These are phyloP conservation scores for Oostethus manadensis DNA, from an alignment of 2,113 vertebrate species.

Conservation along the genomic window DNA sequence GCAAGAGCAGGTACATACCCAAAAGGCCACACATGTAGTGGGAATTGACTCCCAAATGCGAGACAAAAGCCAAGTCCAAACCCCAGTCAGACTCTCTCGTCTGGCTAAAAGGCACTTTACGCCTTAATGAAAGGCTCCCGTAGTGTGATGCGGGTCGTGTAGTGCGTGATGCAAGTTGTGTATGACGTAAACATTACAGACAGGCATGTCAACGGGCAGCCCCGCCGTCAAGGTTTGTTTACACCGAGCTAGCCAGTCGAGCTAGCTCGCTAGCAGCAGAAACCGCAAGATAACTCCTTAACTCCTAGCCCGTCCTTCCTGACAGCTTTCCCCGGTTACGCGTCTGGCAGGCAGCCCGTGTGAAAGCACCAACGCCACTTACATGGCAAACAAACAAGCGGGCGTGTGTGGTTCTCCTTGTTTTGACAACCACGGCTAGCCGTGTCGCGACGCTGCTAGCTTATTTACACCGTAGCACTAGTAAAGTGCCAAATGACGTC, in stretches of 20 bases:
- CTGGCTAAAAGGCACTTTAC: too few relatives aligned
- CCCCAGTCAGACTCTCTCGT: slow-evolving; percentile 34
- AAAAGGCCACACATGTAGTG: too few relatives aligned
- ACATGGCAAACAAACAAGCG: not conserved
- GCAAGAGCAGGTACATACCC: too few relatives aligned
- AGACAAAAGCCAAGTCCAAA: slow-evolving; percentile 56
- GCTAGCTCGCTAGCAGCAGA: slow-evolving; percentile 48
- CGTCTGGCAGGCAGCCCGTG: not conserved
- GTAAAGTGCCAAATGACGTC: slow-evolving; percentile 29
- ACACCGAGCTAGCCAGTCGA: slow-evolving; percentile 58
- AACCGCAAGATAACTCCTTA: slow-evolving; percentile 43
- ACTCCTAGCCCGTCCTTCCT: slow-evolving; percentile 8
- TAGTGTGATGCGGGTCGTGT: not conserved
- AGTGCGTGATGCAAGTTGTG: too few relatives aligned
- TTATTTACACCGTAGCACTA: slow-evolving; percentile 17
- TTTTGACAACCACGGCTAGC: slow-evolving; percentile 62
- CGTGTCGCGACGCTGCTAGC: slow-evolving; percentile 57
- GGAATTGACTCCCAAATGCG: not conserved
- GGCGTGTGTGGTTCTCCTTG: slow-evolving; percentile 28
- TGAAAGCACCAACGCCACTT: not conserved
- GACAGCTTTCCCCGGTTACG: slow-evolving; percentile 38
- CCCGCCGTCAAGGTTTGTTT: slow-evolving; percentile 52
- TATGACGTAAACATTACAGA: not conserved
- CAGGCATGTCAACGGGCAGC: slow-evolving; percentile 1
- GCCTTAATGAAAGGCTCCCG: slow-evolving; percentile 19